phyloP scores from a whole-genome alignment of 2,113 vertebrate species.

The Struthio camelus region DNA sequence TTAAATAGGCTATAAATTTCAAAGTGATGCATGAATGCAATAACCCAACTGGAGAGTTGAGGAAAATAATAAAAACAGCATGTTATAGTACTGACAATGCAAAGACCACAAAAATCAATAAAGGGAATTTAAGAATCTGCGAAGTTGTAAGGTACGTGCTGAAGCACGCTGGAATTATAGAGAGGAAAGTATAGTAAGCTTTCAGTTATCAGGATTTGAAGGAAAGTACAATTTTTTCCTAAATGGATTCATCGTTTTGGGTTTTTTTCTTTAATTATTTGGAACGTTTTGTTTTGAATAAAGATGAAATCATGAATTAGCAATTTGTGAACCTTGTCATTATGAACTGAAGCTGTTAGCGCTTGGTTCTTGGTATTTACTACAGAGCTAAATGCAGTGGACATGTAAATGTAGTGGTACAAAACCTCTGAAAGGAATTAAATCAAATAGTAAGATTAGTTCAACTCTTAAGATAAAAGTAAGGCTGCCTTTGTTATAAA shows the following conservation, averaged over 20 bases:
- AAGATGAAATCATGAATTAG: conserved; percentile 2
- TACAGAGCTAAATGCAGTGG: not conserved
- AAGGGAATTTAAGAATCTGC: not conserved
- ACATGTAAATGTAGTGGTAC: conserved; percentile 13
- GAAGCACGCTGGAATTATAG: conserved; percentile 18
- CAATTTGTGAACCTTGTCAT: conserved; percentile 29
- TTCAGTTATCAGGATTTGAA: conserved; percentile 9
- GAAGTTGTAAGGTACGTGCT: not conserved
- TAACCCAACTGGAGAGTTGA: conserved; percentile 48
- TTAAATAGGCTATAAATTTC: conserved; percentile 75
- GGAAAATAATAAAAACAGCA: conserved; percentile 64
- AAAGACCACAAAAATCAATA: conserved; percentile 25
- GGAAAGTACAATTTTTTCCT: not conserved
- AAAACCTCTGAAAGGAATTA: conserved; percentile 36
- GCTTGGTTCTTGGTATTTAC: not conserved
- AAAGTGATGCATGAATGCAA: conserved; percentile 68
- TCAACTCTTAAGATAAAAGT: conserved; percentile 34
- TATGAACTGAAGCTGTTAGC: conserved; percentile 37
- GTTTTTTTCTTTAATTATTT: not conserved
- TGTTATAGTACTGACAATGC: not conserved
- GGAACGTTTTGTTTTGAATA: not conserved
- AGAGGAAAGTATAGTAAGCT: not conserved
- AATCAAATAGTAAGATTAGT: not conserved
- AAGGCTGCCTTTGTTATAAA: conserved; percentile 2
- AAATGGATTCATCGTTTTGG: not conserved